Evolutionary conservation across 2,888 invertebrate species (phyloP).

Genomic region (Euzetes globulus): DNA sequence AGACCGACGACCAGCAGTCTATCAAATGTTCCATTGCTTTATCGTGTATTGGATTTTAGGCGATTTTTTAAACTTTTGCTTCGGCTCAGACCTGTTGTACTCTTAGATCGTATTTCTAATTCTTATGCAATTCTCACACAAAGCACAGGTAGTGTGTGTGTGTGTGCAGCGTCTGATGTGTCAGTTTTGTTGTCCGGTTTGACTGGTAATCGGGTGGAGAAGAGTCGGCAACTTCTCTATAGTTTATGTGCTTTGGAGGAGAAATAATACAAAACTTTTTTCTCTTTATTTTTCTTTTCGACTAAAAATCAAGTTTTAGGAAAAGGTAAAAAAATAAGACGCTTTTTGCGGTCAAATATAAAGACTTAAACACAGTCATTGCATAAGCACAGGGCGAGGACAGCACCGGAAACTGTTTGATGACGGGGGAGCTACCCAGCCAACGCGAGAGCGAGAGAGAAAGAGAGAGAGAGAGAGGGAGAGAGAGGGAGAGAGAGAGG

Average conservation of each 20-base stretch:
- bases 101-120: background rate
- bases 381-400: too few relatives aligned
- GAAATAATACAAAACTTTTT: background rate
- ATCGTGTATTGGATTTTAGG: too few relatives aligned
- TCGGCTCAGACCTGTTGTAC: background rate
- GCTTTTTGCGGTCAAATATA: background rate
- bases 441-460: background rate
- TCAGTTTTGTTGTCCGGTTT: slow-evolving; percentile 7
- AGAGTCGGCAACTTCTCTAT: background rate
- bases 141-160: background rate
- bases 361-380: too few relatives aligned
- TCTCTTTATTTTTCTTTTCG: background rate
- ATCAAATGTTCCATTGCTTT: too few relatives aligned
- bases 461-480: background rate
- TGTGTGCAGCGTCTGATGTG: background rate
- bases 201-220: slow-evolving; percentile 2
- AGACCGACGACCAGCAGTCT: too few relatives aligned
- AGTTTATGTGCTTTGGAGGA: background rate
- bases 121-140: background rate
- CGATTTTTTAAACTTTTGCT: too few relatives aligned
- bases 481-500: background rate
- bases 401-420: too few relatives aligned
- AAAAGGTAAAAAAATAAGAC: background rate
- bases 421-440: background rate
- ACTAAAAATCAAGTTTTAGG: background rate